Evolutionary conservation across 1,140 invertebrate species (phyloP).

Genomic region (Philopotamus ludificatus): DNA sequence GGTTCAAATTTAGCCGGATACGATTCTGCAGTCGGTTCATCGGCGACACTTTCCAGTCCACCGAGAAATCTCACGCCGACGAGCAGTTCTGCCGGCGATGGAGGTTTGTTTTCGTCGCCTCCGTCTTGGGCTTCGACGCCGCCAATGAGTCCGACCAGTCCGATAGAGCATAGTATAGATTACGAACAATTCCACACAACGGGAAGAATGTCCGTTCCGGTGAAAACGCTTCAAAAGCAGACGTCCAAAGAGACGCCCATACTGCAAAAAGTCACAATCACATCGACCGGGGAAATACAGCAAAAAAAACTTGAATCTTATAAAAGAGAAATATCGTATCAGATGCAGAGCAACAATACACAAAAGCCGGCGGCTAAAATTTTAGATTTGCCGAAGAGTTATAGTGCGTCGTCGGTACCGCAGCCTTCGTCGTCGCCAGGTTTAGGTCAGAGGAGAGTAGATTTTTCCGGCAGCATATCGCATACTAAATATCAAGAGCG

Average conservation of each 20-base stretch:
- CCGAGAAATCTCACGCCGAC: constrained; percentile 52
- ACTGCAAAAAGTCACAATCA: constrained; percentile 61
- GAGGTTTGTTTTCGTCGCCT: constrained; percentile 55
- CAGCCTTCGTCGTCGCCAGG: constrained; percentile 42
- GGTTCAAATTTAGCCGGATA: constrained; percentile 44
- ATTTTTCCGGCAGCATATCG: constrained; percentile 28
- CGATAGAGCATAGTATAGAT: constrained; percentile 23
- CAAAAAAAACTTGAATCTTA: constrained; percentile 51
- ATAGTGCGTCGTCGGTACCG: constrained; percentile 36
- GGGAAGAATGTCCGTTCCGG: constrained; percentile 39
- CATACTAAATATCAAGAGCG: constrained; percentile 37
- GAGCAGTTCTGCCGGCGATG: constrained; percentile 48
- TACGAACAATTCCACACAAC: constrained; percentile 38
- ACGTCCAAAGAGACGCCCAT: constrained; percentile 45
- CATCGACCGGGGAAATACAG: constrained; percentile 57
- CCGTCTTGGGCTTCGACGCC: constrained; percentile 63
- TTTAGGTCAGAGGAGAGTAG: constrained; percentile 30
- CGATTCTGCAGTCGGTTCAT: constrained; percentile 63
- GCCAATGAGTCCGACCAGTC: constrained; percentile 57
- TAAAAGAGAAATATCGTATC: constrained; percentile 47
- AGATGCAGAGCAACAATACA: constrained; percentile 40
- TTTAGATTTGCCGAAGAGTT: constrained; percentile 43
- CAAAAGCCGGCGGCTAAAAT: constrained; percentile 40
- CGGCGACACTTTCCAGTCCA: constrained; percentile 55
- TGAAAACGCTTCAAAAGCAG: constrained; percentile 43